Percentiles rank a stretch among this genome's conserved stretches.
Conservation (phyloP, 2,888 invertebrate species). For the Plebejus argus region DNA sequence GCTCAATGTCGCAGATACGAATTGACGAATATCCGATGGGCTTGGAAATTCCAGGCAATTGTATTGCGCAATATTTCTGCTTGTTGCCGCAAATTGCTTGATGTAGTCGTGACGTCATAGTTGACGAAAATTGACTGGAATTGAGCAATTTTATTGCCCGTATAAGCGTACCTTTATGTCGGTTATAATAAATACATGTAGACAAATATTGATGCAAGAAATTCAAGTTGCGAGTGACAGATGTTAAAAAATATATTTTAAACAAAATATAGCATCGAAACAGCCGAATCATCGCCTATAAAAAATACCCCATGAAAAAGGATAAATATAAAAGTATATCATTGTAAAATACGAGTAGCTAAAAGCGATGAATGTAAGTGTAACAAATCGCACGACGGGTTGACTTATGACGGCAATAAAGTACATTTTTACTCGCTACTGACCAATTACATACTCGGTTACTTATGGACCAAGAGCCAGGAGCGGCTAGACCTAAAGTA, state of each 20-base stretch:
- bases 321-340: conserved; percentile 2
- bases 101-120: too few species aligned
- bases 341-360: conserved; percentile 14
- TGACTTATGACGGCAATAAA: conserved; percentile 26
- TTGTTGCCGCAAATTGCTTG: too few species aligned
- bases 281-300: neutral
- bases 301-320: neutral
- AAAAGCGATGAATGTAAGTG: conserved; percentile 21
- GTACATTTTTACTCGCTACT: conserved; percentile 42
- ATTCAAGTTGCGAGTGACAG: neutral
- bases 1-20: too few species aligned
- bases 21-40: too few species aligned
- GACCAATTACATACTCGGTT: conserved; percentile 65
- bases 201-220: neutral
- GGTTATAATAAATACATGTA: too few species aligned
- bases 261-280: neutral
- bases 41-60: too few species aligned
- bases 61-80: too few species aligned
- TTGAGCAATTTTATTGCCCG: too few species aligned
- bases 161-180: too few species aligned
- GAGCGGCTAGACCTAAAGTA: neutral
- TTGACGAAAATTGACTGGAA: too few species aligned
- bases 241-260: neutral
- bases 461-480: conserved; percentile 45
- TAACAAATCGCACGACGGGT: conserved; percentile 23